phyloP scores from a whole-genome alignment of 2,888 invertebrate species.

The Cerastis leucographa region DNA sequence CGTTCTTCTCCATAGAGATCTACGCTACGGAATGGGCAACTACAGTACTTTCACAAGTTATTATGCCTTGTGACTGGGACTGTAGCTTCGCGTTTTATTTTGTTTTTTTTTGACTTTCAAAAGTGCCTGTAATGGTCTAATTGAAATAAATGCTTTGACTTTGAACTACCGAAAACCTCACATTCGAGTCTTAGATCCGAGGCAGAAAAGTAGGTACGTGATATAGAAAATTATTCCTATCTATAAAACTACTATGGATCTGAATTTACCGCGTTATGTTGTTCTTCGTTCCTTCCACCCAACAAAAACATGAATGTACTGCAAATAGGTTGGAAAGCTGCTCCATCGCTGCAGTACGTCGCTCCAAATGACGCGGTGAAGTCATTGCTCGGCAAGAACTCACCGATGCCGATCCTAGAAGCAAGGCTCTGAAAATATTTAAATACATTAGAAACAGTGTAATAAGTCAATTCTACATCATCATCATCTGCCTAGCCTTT shows the following conservation, averaged over 20 bases:
- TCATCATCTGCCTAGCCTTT: not conserved
- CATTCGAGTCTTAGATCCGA: no score
- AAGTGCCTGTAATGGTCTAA: no score
- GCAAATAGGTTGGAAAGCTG: conserved; percentile 91
- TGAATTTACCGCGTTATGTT: conserved; percentile 72
- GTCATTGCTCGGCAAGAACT: conserved; percentile 91
- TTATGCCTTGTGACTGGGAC: no score
- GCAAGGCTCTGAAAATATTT: conserved; percentile 75
- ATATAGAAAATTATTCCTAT: not conserved
- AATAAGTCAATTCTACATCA: not conserved
- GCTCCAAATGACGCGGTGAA: conserved; percentile 89
- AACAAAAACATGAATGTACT: conserved; percentile 92
- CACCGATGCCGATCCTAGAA: conserved; percentile 89
- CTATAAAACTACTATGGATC: not conserved
- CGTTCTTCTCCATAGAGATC: no score
- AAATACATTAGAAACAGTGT: not conserved
- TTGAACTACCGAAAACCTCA: not conserved
- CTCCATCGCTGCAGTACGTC: conserved; percentile 89
- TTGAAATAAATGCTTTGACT: no score
- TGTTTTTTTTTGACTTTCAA: no score
- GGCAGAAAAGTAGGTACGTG: not conserved
- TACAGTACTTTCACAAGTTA: no score
- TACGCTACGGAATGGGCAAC: no score
- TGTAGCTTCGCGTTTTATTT: no score
- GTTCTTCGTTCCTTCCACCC: conserved; percentile 90